A percentile compares a stretch with the other conserved stretches of the same genome.
These are phyloP conservation scores for Argyresthia albistria DNA, from an alignment of 2,888 invertebrate species.

Conservation along the genomic window DNA sequence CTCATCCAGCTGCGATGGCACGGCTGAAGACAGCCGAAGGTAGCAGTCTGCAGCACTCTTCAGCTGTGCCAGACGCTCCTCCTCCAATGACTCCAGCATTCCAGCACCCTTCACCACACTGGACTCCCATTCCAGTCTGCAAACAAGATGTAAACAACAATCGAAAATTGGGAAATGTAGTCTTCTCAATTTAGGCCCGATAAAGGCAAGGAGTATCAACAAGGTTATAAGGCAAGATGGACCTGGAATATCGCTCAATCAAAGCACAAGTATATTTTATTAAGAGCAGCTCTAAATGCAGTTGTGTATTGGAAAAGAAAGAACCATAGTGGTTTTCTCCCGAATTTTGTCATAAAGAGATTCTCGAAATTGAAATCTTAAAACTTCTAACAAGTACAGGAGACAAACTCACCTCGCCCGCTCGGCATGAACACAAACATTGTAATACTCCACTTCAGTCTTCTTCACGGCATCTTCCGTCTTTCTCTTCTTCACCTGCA, in stretches of 20 bases:
- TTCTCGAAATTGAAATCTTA: no score
- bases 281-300: no score
- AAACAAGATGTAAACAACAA: slow-evolving; percentile 6
- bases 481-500: slow-evolving; percentile 91
- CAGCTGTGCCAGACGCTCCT: slow-evolving; percentile 87
- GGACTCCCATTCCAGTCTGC: slow-evolving; percentile 91
- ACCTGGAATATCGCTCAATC: no score
- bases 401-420: slow-evolving; percentile 76
- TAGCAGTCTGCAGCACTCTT: slow-evolving; percentile 79
- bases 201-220: no score
- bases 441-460: slow-evolving; percentile 94
- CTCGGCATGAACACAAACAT: slow-evolving; percentile 91
- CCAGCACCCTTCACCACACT: slow-evolving; percentile 89
- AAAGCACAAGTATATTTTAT: no score
- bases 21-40: slow-evolving; percentile 75
- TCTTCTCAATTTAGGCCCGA: no score
- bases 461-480: slow-evolving; percentile 92
- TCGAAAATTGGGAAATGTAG: no score
- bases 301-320: no score
- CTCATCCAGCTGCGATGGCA: slow-evolving; percentile 85
- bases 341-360: no score
- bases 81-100: slow-evolving; percentile 90
- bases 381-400: no score
- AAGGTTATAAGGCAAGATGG: no score
- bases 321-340: no score